Evolutionary conservation across 2,888 invertebrate genomes (phyloP).

Genomic region (Cancer borealis): DNA sequence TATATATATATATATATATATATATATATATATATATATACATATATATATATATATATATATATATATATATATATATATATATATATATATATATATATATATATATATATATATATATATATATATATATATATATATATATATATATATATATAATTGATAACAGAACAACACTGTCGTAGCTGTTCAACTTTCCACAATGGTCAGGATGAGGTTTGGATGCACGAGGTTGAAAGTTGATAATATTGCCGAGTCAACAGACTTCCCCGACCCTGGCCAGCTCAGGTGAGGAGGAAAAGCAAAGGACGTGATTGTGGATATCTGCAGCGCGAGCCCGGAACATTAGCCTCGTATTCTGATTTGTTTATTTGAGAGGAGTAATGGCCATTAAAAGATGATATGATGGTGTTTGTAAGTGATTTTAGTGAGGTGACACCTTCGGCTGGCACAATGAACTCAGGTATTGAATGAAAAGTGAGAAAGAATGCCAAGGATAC

Average conservation of each 20-base stretch:
- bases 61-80: no score
- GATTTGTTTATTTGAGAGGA: neutral
- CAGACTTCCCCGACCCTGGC: neutral
- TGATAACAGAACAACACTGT: neutral
- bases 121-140: no score
- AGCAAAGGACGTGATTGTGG: neutral
- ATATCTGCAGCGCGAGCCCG: neutral
- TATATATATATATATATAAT: no score
- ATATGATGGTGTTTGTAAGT: neutral
- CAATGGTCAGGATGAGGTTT: neutral
- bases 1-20: no score
- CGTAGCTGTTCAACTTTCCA: neutral
- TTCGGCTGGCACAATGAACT: neutral
- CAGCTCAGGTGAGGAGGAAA: neutral
- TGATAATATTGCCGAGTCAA: neutral
- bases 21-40: no score
- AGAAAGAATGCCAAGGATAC: conserved; percentile 4
- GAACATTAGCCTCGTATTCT: neutral
- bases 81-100: no score
- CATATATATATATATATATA: no score
- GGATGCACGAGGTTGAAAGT: neutral
- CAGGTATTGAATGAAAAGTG: conserved; percentile 10
- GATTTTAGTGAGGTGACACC: neutral
- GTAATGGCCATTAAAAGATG: neutral
- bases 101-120: no score